Evolutionary conservation across 1,140 invertebrate genomes (phyloP).

Genomic region (Pantala flavescens): DNA sequence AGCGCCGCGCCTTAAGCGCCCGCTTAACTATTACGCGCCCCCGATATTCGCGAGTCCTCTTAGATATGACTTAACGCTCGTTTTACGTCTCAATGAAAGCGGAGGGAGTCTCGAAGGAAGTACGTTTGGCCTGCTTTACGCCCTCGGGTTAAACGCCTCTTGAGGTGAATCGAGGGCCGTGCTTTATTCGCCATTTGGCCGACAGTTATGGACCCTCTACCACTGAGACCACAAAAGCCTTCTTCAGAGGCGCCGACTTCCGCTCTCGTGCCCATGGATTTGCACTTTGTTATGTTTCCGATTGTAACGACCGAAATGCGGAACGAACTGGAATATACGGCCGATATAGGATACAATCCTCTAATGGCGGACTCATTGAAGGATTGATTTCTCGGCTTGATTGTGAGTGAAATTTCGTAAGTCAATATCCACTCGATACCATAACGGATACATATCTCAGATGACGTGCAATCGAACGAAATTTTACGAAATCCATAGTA

Average conservation of each 20-base stretch:
- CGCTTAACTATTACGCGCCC: not conserved
- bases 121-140: not conserved
- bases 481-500: too few species aligned
- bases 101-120: not conserved
- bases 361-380: too few species aligned
- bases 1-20: not conserved
- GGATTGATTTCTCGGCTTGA: too few species aligned
- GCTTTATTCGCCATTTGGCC: not conserved
- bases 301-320: not conserved
- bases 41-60: not conserved
- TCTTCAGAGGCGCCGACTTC: not conserved
- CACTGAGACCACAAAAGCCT: not conserved
- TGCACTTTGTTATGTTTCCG: not conserved
- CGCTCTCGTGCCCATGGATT: not conserved
- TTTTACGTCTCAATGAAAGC: conserved; percentile 1
- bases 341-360: too few species aligned
- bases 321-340: too few species aligned
- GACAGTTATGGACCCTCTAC: not conserved
- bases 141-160: not conserved
- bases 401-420: too few species aligned
- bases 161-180: not conserved
- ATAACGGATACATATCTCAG: too few species aligned
- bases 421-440: too few species aligned
- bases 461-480: too few species aligned
- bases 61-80: not conserved